Evolutionary conservation across 2,113 vertebrate genomes (phyloP), one percentile per base, ranked within the genome.

Genomic region (Cyphomyrus discorhynchus): DNA sequence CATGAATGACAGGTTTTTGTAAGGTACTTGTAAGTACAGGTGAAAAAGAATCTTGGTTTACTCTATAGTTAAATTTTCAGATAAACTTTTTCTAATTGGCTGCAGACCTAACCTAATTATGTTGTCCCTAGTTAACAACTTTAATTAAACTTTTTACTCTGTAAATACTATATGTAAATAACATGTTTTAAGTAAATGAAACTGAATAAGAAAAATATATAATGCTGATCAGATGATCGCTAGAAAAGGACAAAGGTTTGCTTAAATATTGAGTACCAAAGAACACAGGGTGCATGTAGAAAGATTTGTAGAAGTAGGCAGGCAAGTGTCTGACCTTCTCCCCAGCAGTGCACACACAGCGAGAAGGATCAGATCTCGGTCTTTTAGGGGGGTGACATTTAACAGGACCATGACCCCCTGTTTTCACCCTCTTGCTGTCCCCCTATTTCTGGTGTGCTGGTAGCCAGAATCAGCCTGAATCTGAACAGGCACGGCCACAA

Each of bases 371-470:
- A 95, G 91, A 95, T 96, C 95, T 92, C 95, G 90, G 91, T 93
- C 93, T 90, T 95, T 91, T 56, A 89, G 82, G 88, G 88, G 91
- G 92, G 77, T 96, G 96, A 96, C 95, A 96, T 96, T 96, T 96
- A 93, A 88, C 94, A 91, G 96, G 95, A 95, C 93, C 95, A 95
- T 91, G 95, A 96, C 96, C 96, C 94, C 93, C 90, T 93, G 24
- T 53, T 94, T 94, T 92, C 90, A 93, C 84, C 31, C 19, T 90
- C 90, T 17, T 45, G n/a, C 66, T 21, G 89, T 50, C 58, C 39
- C 53, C 86, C 91, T 42, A 66, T 21, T 83, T 35, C 77, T 85
- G 50, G 31, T 46, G 77, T 88, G n/a, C 80, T 45, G 31, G 42
- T 84, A 4, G 21, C 39, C 82, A 47, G 45, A 70, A 70, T 19